These are phyloP conservation scores for Hydroisotoma schaefferi DNA, from an alignment of 2,888 invertebrate genomes.

Conservation along the genomic window DNA sequence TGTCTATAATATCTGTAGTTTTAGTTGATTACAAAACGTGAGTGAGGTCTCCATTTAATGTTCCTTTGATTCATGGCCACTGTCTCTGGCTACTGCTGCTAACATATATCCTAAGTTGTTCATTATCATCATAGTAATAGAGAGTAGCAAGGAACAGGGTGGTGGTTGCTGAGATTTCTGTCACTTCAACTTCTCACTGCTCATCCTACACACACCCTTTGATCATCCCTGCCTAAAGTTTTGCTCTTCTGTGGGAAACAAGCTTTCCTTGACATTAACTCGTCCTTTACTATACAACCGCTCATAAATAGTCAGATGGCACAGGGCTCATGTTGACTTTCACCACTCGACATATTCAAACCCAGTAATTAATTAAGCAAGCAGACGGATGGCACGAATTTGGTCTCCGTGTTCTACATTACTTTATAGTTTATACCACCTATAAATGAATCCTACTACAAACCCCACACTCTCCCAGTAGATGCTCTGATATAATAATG, in stretches of 20 bases:
- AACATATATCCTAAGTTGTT: neutral
- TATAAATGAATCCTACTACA: too few species aligned
- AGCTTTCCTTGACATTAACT: slow-evolving; percentile 13
- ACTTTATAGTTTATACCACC: too few species aligned
- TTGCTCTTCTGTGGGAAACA: neutral
- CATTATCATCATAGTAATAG: neutral
- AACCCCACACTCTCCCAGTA: too few species aligned
- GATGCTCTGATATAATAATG: too few species aligned
- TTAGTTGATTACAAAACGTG: slow-evolving; percentile 14
- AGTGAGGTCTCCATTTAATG: slow-evolving; percentile 17
- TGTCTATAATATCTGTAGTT: neutral
- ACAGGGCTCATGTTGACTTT: slow-evolving; percentile 18
- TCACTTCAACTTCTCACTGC: slow-evolving; percentile 12
- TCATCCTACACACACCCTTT: slow-evolving; percentile 27
- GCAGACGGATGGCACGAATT: slow-evolving; percentile 37
- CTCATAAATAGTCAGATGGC: slow-evolving; percentile 22
- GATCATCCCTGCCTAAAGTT: slow-evolving; percentile 16
- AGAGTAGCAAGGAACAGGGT: too few species aligned
- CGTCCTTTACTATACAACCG: too few species aligned
- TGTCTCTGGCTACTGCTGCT: too few species aligned
- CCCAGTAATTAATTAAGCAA: slow-evolving; percentile 42
- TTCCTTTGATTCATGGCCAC: slow-evolving; percentile 22
- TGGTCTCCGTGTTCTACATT: neutral
- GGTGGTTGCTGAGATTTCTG: slow-evolving; percentile 13
- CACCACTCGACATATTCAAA: slow-evolving; percentile 20